Percentiles rank a stretch among this genome's conserved stretches.
phyloP scores from a whole-genome alignment of 2,888 invertebrate species.

The Athalia cordata region DNA sequence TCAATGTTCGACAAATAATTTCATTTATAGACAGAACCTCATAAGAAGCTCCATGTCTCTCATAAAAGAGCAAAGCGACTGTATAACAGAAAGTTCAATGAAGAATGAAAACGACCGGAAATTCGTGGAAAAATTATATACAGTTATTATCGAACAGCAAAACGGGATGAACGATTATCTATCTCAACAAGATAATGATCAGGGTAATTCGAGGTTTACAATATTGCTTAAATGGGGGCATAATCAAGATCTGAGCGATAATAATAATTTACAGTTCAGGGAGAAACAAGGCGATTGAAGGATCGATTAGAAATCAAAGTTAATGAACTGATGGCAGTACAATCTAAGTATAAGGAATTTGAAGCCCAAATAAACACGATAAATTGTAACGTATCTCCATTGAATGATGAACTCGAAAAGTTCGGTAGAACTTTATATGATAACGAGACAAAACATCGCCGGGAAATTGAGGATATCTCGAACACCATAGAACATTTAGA shows the following conservation, averaged over 20 bases:
- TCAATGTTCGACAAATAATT: neutral
- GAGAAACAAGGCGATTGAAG: neutral
- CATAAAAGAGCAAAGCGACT: no score
- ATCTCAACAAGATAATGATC: neutral
- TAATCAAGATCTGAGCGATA: neutral
- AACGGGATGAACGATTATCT: no score
- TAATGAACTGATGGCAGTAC: neutral
- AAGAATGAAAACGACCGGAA: no score
- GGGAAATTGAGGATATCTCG: slow-evolving; percentile 31
- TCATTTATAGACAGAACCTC: neutral
- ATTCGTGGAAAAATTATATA: no score
- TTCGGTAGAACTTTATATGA: slow-evolving; percentile 40
- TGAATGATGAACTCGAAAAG: slow-evolving; percentile 29
- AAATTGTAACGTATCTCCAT: slow-evolving; percentile 18
- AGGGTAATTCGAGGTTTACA: neutral
- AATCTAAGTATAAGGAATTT: neutral
- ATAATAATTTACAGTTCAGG: neutral
- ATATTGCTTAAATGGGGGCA: neutral
- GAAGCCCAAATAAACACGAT: neutral
- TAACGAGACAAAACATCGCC: slow-evolving; percentile 43
- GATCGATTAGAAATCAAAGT: slow-evolving; percentile 2
- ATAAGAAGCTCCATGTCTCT: neutral
- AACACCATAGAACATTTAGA: slow-evolving; percentile 28
- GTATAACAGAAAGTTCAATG: no score
- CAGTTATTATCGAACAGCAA: no score